Evolutionary conservation across 2,888 invertebrate species (phyloP), one percentile per base, ranked within the genome.

Genomic region (Coelopa pilipes): DNA sequence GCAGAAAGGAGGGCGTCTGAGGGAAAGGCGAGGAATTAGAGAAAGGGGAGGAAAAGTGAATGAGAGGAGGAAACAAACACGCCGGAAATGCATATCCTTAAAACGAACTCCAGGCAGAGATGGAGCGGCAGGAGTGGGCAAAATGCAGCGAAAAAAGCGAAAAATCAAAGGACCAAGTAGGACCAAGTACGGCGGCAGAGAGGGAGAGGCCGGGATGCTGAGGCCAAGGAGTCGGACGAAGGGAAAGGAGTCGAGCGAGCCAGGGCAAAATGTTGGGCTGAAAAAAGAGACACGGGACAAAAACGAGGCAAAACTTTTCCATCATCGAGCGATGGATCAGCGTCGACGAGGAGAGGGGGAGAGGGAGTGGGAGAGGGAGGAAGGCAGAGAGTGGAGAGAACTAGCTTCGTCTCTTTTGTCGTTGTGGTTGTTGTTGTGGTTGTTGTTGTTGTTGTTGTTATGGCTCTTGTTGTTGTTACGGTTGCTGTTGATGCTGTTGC

Each of bases 401-500:
- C 34, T 34, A 34, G 34, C 7, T 34, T 34, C 7, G 34, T 34
- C 34, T 34, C 7, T 34, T 2, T 34, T 34, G 4, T 34, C 7
- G 34, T 34, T 62, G 12, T 62, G 12, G 19, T 11, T 66, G 21
- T 19, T 17, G 47, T 70, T 46, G 15, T n/a, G 49, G 15, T 49
- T 49, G 47, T 62, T 60, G 49, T 70, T 63, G 17, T 80, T 81
- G 82, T 81, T 83, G 81, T 80, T 83, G 81, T 83, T 83, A 82
- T 65, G 46, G 49, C n/a, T 67, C 21, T n/a, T 55, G 55, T 45
- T 69, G n/a, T 53, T 59, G 71, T 65, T 63, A 15, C 21, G 55
- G 5, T 19, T 62, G 62, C 47, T 21, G 49, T 46, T 17, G 24
- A 34, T 46, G n/a, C 46, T 19, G 46, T 19, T 15, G 21, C 21